A percentile compares a stretch with the other conserved stretches of the same genome.
These are phyloP conservation scores for Melieria omissa DNA, from an alignment of 2,888 invertebrate species.

Conservation along the genomic window DNA sequence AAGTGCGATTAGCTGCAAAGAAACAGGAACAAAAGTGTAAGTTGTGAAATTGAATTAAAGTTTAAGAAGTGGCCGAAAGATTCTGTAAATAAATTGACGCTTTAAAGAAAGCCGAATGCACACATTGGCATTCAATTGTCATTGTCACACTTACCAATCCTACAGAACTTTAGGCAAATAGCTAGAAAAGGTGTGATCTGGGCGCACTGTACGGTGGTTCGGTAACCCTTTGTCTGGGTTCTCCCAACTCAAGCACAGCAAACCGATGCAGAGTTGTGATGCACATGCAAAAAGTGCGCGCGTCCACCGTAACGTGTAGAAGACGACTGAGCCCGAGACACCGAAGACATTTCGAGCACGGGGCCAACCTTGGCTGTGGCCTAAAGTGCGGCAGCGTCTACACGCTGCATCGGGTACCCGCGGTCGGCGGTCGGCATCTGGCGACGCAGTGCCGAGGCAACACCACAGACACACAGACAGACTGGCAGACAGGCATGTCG, in stretches of 20 bases:
- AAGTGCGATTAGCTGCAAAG: too few species aligned
- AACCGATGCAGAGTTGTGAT: slow-evolving; percentile 2
- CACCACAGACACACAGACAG: slow-evolving; percentile 12
- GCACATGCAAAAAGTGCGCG: slow-evolving; percentile 26
- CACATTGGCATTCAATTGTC: not conserved
- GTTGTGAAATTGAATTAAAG: too few species aligned
- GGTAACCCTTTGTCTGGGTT: too few species aligned
- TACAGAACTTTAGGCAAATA: not conserved
- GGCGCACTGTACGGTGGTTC: too few species aligned
- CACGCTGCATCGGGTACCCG: not conserved
- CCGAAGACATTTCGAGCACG: slow-evolving; percentile 40
- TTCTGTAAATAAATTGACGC: not conserved
- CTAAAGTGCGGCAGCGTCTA: slow-evolving; percentile 40
- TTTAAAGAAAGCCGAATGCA: not conserved
- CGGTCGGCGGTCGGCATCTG: not conserved
- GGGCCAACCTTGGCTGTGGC: slow-evolving; percentile 50
- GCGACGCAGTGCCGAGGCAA: slow-evolving; percentile 4
- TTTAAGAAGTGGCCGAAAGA: not conserved
- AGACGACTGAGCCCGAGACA: slow-evolving; percentile 52
- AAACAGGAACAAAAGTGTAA: too few species aligned
- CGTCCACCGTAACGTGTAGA: slow-evolving; percentile 54
- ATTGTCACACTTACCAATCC: not conserved
- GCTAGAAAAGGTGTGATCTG: too few species aligned
- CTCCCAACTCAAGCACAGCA: not conserved
- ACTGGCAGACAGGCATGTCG: slow-evolving; percentile 52